Evolutionary conservation across 2,888 invertebrate species (phyloP), one percentile per base, ranked within the genome.

Genomic region (Ophion obscuratus): DNA sequence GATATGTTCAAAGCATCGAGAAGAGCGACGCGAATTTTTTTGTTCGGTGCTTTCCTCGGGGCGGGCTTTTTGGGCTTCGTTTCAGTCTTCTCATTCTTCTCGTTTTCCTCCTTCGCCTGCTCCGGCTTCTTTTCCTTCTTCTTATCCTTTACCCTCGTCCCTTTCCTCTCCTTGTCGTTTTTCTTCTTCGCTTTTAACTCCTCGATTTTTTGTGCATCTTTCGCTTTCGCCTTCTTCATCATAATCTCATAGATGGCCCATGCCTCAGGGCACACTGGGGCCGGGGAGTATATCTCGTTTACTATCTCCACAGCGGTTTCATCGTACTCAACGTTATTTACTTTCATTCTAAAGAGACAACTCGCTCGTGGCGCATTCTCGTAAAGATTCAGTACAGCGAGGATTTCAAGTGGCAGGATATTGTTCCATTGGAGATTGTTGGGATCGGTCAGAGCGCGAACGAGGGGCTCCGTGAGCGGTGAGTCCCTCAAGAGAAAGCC

Each of bases 351-450:
- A 0, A 0, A 5, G 20, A 57, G 40, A 2, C 0, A 0, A 7
- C 0, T 0, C 0, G 17, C 0, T 3, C 24, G 24, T 36, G 83
- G 83, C 4, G 77, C 64, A 31, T 40, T 24, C 90, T 95, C 96
- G 89, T 96, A 96, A 92, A 96, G 95, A 92, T 95, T 95, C 86
- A 96, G 89, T 7, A 95, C 94, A 83, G 96, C 95, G 88, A 95
- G 95, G 62, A 96, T 95, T 88, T 95, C 95, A 11, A 96, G 94
- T 0, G 96, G 95, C 88, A 95, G 95, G 85, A 96, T 90, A 73
- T 94, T 93, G 27, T 94, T 94, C 40, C 90, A 90, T 24, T 91
- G 88, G 47, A 95, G 90, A 80, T 94, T 89, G 9, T 95, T 95
- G 74, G 94, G 91, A 90, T 95, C 95, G 73, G 92, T 94, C 5